Percentiles rank a stretch among this genome's conserved stretches.
phyloP scores from a whole-genome alignment of 2,113 vertebrate species.

The Cricetomys ansorgei region DNA sequence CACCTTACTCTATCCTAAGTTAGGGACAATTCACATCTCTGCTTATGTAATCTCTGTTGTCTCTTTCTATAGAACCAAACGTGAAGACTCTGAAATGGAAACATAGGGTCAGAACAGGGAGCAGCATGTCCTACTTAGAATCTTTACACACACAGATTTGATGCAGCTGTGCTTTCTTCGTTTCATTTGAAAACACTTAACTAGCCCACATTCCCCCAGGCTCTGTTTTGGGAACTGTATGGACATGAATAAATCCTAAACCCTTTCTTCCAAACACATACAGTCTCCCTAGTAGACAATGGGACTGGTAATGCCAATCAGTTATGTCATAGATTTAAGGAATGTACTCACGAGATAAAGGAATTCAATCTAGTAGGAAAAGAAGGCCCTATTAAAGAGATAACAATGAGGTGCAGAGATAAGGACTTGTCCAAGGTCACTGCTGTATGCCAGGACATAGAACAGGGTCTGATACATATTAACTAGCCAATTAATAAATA shows the following conservation, averaged over 20 bases:
- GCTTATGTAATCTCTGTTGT: not conserved
- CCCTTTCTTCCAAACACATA: not conserved
- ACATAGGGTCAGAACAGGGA: not conserved
- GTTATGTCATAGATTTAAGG: not conserved
- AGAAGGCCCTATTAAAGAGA: not conserved
- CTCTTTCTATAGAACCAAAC: not conserved
- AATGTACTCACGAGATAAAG: not conserved
- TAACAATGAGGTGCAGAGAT: not conserved
- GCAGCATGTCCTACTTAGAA: not conserved
- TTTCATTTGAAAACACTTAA: not conserved
- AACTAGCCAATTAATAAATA: not conserved
- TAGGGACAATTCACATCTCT: not conserved
- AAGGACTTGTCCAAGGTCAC: not conserved
- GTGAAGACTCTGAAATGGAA: not conserved
- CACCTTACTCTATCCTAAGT: not conserved
- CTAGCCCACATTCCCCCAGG: not conserved
- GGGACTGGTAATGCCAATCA: not conserved
- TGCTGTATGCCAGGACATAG: not conserved
- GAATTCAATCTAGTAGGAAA: not conserved
- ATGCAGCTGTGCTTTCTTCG: not conserved
- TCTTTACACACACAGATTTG: not conserved
- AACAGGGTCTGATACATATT: fast-evolving
- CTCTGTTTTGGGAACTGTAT: not conserved
- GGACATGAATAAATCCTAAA: not conserved
- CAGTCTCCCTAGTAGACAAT: not conserved